Percentiles rank a stretch among this genome's conserved stretches.
These are phyloP conservation scores for Chaetodon trifascialis DNA, from an alignment of 2,113 vertebrate genomes.

Conservation along the genomic window DNA sequence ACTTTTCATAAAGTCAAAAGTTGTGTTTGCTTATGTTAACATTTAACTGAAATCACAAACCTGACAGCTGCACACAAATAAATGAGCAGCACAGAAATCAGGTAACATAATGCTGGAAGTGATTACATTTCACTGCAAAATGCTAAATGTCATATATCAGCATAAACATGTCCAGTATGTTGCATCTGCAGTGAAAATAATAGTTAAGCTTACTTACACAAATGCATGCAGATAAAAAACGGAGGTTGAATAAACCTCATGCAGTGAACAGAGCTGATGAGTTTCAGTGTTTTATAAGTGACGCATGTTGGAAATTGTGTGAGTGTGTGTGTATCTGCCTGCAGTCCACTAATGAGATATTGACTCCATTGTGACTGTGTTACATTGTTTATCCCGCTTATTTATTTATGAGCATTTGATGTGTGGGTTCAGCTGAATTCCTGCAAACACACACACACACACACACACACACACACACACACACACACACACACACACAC, in stretches of 20 bases:
- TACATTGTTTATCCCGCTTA: conserved; percentile 89
- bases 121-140: background rate
- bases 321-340: conserved; percentile 22
- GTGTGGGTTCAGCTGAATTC: conserved; percentile 90
- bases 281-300: conserved; percentile 11
- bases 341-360: conserved; percentile 89
- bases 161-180: background rate
- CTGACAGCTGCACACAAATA: no score
- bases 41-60: background rate
- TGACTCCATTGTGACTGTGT: conserved; percentile 84
- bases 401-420: conserved; percentile 94
- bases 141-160: background rate
- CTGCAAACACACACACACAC: conserved; percentile 59
- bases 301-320: conserved; percentile 6
- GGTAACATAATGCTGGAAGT: background rate
- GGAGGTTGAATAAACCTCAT: conserved; percentile 25
- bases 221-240: background rate
- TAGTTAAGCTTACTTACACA: background rate
- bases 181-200: background rate
- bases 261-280: conserved; percentile 12
- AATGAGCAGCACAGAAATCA: no score
- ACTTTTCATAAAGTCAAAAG: no score
- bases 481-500: background rate
- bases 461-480: conserved; percentile 39
- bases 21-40: background rate